phyloP scores from a whole-genome alignment of 1,140 invertebrate genomes.

The Planococcus citri region DNA sequence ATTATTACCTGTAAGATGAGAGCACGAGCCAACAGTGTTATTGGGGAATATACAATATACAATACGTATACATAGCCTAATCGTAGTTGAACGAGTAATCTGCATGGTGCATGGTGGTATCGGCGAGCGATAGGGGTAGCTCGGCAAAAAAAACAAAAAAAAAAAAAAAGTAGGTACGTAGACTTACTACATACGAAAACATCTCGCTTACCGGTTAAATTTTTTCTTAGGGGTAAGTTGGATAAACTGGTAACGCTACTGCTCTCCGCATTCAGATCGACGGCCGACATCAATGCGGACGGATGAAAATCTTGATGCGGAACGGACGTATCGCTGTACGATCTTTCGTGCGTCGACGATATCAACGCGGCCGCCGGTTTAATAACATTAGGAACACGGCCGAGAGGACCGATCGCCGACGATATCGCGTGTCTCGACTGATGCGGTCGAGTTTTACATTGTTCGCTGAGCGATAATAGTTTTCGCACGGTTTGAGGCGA shows the following conservation, averaged over 20 bases:
- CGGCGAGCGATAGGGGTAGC: slow-evolving; percentile 36
- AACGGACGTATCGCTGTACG: slow-evolving; percentile 71
- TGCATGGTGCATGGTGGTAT: slow-evolving; percentile 39
- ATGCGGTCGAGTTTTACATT: slow-evolving; percentile 73
- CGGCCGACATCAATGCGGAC: slow-evolving; percentile 47
- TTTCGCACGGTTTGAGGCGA: slow-evolving; percentile 92
- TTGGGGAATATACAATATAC: neutral
- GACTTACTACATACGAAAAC: slow-evolving; percentile 33
- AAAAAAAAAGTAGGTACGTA: too few relatives aligned
- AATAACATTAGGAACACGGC: slow-evolving; percentile 37
- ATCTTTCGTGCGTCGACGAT: slow-evolving; percentile 59
- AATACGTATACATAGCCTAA: neutral
- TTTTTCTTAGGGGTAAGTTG: slow-evolving; percentile 76
- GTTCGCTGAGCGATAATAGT: slow-evolving; percentile 73
- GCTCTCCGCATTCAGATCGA: slow-evolving; percentile 84
- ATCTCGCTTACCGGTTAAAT: slow-evolving; percentile 31
- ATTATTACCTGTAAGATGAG: neutral
- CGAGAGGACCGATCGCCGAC: slow-evolving; percentile 45
- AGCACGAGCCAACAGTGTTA: too few relatives aligned
- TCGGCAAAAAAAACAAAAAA: slow-evolving; percentile 31
- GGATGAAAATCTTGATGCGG: slow-evolving; percentile 37
- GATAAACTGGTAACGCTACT: slow-evolving; percentile 87
- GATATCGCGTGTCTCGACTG: slow-evolving; percentile 50
- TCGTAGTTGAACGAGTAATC: slow-evolving; percentile 21
- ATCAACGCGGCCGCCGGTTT: slow-evolving; percentile 31